Percentiles rank a stretch among this genome's conserved stretches.
Conservation (phyloP, 2,888 invertebrate genomes). For the Meteorus cinctellus region DNA sequence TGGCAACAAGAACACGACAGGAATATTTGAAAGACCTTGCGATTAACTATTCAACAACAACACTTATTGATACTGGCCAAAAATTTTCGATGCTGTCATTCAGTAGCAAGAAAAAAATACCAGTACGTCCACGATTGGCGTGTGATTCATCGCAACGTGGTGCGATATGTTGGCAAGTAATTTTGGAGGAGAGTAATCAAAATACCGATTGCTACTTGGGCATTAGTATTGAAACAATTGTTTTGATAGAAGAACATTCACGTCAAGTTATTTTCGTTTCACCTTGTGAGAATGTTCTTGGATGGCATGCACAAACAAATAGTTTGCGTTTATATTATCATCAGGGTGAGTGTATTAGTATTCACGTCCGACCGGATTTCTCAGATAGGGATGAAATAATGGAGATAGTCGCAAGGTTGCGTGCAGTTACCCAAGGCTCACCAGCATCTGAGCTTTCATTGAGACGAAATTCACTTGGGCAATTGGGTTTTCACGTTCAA, state of each 20-base stretch:
- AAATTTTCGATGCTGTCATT: conserved; percentile 89
- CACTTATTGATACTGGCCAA: conserved; percentile 87
- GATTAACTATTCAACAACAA: conserved; percentile 86
- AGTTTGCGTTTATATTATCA: conserved; percentile 91
- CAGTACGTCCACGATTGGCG: conserved; percentile 82
- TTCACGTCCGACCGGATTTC: conserved; percentile 82
- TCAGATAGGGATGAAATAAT: conserved; percentile 81
- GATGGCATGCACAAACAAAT: conserved; percentile 79
- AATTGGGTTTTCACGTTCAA: conserved; percentile 92
- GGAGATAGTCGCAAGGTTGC: conserved; percentile 87
- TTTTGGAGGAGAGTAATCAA: conserved; percentile 82
- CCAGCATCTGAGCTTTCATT: conserved; percentile 87
- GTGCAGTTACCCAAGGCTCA: conserved; percentile 85
- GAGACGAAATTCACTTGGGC: conserved; percentile 86
- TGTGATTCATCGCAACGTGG: conserved; percentile 84
- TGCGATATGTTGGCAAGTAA: conserved; percentile 89
- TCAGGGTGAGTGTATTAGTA: conserved; percentile 92
- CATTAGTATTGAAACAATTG: conserved; percentile 89
- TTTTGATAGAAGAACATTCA: conserved; percentile 88
- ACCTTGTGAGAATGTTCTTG: conserved; percentile 87
- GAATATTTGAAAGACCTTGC: conserved; percentile 96
- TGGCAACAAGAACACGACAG: conserved; percentile 96
- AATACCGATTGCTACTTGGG: conserved; percentile 86
- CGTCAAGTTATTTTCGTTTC: conserved; percentile 90
- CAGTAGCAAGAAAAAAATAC: conserved; percentile 85